Base-by-base conservation (phyloP, 2,113 vertebrate genomes). In the Ia io region DNA sequence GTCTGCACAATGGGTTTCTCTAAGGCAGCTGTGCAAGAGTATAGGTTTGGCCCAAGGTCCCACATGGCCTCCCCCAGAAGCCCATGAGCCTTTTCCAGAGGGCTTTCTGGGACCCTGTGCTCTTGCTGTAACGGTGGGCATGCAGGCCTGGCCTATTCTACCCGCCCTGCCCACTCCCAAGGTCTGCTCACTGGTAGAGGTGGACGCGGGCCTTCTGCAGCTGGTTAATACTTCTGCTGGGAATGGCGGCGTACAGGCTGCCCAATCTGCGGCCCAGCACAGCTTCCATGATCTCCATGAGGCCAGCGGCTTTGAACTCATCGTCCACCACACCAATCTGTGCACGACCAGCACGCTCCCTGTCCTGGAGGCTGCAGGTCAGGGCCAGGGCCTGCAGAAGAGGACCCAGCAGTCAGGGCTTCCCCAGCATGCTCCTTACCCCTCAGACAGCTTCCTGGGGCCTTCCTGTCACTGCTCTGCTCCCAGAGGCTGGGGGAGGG, bases 281-380 rank as follows among this genome's bases (percentile, higher is more conserved):
- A 0, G 65, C 88, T 9, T 96, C 97, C 96, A 99, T 90, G 93
- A 98, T 82, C 51, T 97, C 95, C 98, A 99, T 97, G 88, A 96
- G 94, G 10, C 98, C 95, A 1, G 97, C 16, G 6, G 97, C 98
- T 32, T 63, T 25, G 0, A 20, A 74, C 97, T 99, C 99, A 0
- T 95, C 91, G 0, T 99, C 98, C 0, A 99, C 93, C 86, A 99
- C 97, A 0, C 98, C 96, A 16, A 99, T 97, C 67, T 99, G 98
- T 2, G 98, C 98, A 16, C 98, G 98, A 0, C 99, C 91, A 97
- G 99, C 97, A 32, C 98, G 96, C 95, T 99, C 99, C 82, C 98
- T 97, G 90, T 99, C 98, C 13, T 98, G 98, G 85, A 99, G 98
- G 96, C 98, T 98, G 97, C 98, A 98, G 40, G 99, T 99, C 97